Base-by-base conservation (phyloP, 2,797 vertebrate species). In the Anabacerthia variegaticeps region DNA sequence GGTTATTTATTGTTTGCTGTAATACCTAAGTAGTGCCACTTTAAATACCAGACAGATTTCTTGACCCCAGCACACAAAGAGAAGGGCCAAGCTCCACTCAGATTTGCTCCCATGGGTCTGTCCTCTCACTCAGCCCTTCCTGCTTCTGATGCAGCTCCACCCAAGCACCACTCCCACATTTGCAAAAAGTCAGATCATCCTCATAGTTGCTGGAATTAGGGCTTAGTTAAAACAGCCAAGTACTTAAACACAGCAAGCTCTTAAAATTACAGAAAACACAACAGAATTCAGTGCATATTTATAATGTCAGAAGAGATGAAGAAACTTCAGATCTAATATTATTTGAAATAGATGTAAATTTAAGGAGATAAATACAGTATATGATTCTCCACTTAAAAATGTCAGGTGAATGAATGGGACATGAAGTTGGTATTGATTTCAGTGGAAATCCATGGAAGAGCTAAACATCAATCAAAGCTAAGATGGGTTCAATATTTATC, bases 71-170 rank as follows among this genome's bases (percentile, higher is more conserved):
- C 11, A 71, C 0, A 3, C n/a, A 83, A 76, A 55, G 27, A 88
- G 43, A 88, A 92, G 59, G n/a, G 59, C 69, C 41, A 92, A 79
- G 71, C 86, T 76, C 78, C 0, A 0, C 54, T 85, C 12, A 6
- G 44, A 80, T 83, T 83, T 83, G 28, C 39, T 96, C 87, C 74
- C 91, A 17, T 1, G 54, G 46, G 56, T 52, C 59, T 89, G 62
- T 34, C 86, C 63, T 43, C 34, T 94, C 91, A 80, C 41, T 54
- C 68, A 72, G 71, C 67, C 54, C 68, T 95, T 92, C 84, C 92
- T 92, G 83, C 62, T 88, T 66, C 52, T 73, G 30, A 21, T 92
- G 39, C 90, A 74, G 27, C 83, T 85, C 91, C 94, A 96, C 96
- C 94, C 85, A 93, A 88, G 83, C 63, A 90, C 83, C 12, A 3